These are phyloP conservation scores for Dicyrtoma fusca DNA, from an alignment of 2,888 invertebrate genomes.

Conservation along the genomic window DNA sequence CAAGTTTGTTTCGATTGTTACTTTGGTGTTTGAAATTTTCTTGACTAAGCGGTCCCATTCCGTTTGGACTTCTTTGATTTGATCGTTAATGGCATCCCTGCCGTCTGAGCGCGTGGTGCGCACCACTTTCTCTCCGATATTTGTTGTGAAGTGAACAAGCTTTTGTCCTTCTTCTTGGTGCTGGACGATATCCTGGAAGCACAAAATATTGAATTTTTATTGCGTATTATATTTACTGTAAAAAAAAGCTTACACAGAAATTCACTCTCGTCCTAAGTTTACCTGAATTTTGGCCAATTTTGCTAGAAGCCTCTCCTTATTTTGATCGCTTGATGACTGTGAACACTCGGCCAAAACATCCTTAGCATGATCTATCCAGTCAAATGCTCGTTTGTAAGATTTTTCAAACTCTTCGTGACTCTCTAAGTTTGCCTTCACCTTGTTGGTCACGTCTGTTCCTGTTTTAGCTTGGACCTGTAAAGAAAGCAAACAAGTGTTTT, in stretches of 20 bases:
- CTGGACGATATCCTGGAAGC: slow-evolving; percentile 73
- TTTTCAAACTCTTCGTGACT: slow-evolving; percentile 81
- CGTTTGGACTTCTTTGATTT: slow-evolving; percentile 84
- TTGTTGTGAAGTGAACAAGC: slow-evolving; percentile 81
- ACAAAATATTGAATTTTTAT: too few species aligned
- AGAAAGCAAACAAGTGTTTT: too few species aligned
- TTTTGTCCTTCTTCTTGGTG: slow-evolving; percentile 86
- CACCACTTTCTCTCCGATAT: slow-evolving; percentile 86
- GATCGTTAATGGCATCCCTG: slow-evolving; percentile 80
- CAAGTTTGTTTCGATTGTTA: slow-evolving; percentile 83
- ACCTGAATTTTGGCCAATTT: slow-evolving; percentile 68
- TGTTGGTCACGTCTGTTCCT: slow-evolving; percentile 85
- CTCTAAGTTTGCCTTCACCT: slow-evolving; percentile 84
- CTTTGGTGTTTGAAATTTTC: slow-evolving; percentile 89
- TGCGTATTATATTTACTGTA: too few species aligned
- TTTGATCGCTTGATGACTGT: slow-evolving; percentile 69
- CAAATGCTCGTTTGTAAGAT: slow-evolving; percentile 74
- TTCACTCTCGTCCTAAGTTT: not conserved
- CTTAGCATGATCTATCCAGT: slow-evolving; percentile 86
- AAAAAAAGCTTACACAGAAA: not conserved
- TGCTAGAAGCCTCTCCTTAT: slow-evolving; percentile 78
- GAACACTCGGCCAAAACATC: slow-evolving; percentile 79
- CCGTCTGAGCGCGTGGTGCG: slow-evolving; percentile 88
- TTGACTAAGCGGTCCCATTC: slow-evolving; percentile 91
- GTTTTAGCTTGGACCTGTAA: slow-evolving; percentile 78